phyloP scores from a whole-genome alignment of 2,113 vertebrate species.

The Tenebrosternarchus preto region DNA sequence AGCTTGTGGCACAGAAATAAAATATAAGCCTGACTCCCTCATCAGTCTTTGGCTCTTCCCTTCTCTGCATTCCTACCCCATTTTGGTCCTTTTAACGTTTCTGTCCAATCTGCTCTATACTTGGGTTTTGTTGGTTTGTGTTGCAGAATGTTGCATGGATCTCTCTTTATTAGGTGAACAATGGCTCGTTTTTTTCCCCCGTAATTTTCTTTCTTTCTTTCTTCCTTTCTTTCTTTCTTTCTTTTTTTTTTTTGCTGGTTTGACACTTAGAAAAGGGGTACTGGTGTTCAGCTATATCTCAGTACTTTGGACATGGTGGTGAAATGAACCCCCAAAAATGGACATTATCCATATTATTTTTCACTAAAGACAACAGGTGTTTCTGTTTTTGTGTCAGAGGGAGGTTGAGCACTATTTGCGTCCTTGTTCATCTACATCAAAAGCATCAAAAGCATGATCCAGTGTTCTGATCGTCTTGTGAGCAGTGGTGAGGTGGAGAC shows the following conservation, averaged over 20 bases:
- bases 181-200: no score
- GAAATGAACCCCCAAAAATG: not conserved
- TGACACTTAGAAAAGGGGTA: no score
- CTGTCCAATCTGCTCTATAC: slow-evolving; percentile 27
- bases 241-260: no score
- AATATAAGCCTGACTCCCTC: slow-evolving; percentile 63
- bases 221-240: no score
- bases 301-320: not conserved
- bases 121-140: not conserved
- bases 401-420: not conserved
- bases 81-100: slow-evolving; percentile 2
- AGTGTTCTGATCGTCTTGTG: no score
- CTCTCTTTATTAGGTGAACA: not conserved
- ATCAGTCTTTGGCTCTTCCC: slow-evolving; percentile 15
- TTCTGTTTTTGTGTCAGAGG: not conserved
- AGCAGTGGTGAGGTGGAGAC: no score
- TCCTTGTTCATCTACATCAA: no score
- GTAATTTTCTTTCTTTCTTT: no score
- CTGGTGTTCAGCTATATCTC: not conserved
- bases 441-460: no score
- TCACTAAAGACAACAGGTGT: not conserved
- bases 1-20: slow-evolving; percentile 77
- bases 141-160: not conserved
- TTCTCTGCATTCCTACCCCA: slow-evolving; percentile 19
- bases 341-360: not conserved